Percentiles rank a stretch among this genome's conserved stretches.
Evolutionary conservation across 2,888 invertebrate genomes (phyloP).

Genomic region (Eristalinus aeneus): DNA sequence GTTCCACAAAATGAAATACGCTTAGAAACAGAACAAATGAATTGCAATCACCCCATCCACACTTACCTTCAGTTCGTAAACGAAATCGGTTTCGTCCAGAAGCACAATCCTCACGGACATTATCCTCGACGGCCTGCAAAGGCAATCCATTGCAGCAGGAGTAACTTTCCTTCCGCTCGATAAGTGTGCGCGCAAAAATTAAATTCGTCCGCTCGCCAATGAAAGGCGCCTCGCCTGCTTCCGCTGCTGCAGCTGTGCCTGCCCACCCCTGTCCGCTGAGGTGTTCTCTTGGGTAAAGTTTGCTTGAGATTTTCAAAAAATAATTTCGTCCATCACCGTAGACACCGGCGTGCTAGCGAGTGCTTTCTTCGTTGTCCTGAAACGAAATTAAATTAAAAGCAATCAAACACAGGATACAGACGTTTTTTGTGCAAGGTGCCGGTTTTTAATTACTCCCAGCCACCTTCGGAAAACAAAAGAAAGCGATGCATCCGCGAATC

Average conservation of each 20-base stretch:
- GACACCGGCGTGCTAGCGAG: not conserved
- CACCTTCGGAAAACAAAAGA: not conserved
- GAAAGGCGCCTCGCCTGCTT: not conserved
- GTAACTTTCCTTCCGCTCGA: slow-evolving; percentile 15
- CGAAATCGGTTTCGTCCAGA: slow-evolving; percentile 93
- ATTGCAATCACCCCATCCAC: not conserved
- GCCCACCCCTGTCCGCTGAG: not conserved
- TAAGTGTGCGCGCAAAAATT: slow-evolving; percentile 34
- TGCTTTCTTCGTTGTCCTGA: slow-evolving; percentile 40
- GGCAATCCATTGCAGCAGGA: slow-evolving; percentile 78
- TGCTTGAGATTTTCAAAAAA: slow-evolving; percentile 23
- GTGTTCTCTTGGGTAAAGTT: slow-evolving; percentile 18
- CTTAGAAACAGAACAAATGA: not conserved
- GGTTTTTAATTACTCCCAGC: not conserved
- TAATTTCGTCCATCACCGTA: slow-evolving; percentile 46
- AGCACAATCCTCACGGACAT: slow-evolving; percentile 88
- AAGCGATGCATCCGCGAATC: slow-evolving; percentile 16
- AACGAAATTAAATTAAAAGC: slow-evolving; percentile 59
- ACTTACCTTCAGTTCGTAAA: slow-evolving; percentile 93
- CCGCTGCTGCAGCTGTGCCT: not conserved
- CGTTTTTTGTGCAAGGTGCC: not conserved
- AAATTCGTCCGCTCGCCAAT: not conserved
- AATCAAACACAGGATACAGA: slow-evolving; percentile 14
- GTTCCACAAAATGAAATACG: not conserved
- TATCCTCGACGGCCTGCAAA: slow-evolving; percentile 80